These are phyloP conservation scores for Eudemis profundana DNA, from an alignment of 2,888 invertebrate genomes.

Conservation along the genomic window DNA sequence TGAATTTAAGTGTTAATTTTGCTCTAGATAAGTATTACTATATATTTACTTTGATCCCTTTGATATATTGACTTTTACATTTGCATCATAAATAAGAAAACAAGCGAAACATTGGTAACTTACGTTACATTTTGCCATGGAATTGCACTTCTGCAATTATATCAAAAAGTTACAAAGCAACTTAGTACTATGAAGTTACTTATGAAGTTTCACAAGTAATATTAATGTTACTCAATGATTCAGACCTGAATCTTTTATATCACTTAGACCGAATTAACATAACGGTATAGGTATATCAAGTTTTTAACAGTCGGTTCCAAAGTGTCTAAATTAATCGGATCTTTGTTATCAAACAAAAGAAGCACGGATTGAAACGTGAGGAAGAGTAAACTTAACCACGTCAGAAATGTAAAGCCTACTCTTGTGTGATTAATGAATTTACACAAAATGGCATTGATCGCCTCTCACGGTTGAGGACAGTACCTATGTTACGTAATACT, in stretches of 20 bases:
- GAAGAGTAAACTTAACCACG: conserved; percentile 25
- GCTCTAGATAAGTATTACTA: no score
- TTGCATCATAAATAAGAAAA: no score
- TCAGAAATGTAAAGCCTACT: conserved; percentile 29
- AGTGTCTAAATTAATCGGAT: conserved; percentile 23
- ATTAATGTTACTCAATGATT: conserved; percentile 4
- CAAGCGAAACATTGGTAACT: no score
- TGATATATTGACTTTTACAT: no score
- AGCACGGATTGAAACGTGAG: conserved; percentile 11
- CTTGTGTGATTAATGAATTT: conserved; percentile 34
- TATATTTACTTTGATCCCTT: no score
- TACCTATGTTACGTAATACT: conserved; percentile 40
- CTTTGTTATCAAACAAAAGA: conserved; percentile 27
- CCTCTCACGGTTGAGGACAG: conserved; percentile 40
- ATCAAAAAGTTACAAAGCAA: no score
- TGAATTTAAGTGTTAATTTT: no score
- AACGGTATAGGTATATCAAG: background rate
- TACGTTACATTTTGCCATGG: no score
- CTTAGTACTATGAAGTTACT: no score
- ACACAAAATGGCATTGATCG: conserved; percentile 36
- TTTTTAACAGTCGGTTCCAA: conserved; percentile 17
- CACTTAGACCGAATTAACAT: conserved; percentile 20
- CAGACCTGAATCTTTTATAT: background rate
- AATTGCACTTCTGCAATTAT: no score
- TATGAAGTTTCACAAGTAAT: background rate